Conservation (phyloP, 2,113 vertebrate genomes). For the Micromys minutus region DNA sequence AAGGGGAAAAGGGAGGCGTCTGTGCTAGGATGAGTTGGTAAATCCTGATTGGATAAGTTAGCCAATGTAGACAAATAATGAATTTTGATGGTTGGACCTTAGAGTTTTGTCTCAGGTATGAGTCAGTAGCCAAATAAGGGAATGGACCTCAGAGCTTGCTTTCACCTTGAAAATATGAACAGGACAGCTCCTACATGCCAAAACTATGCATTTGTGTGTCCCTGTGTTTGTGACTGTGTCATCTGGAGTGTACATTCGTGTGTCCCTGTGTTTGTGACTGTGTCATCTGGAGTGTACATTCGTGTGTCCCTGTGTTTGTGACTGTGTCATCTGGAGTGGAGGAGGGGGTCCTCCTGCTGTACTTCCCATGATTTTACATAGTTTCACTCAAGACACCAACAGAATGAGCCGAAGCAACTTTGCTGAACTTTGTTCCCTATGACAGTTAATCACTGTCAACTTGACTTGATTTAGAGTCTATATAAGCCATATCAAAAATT, state of each 20-base stretch:
- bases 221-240: not conserved
- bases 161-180: not conserved
- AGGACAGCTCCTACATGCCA: not conserved
- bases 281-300: not conserved
- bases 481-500: not conserved
- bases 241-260: not conserved
- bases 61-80: not conserved
- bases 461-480: not conserved
- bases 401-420: not conserved
- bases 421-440: not conserved
- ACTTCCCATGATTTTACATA: not conserved
- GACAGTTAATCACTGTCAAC: not conserved
- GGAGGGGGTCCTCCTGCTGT: not conserved
- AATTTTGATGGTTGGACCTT: not conserved
- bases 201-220: not conserved
- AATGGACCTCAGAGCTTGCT: not conserved
- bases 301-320: not conserved
- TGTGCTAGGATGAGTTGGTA: not conserved
- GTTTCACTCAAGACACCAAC: not conserved
- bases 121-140: not conserved
- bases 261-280: not conserved
- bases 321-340: not conserved
- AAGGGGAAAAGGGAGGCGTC: not conserved
- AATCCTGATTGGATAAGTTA: not conserved
- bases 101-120: not conserved